Evolutionary conservation across 2,113 vertebrate genomes (phyloP), one percentile per base, ranked within the genome.

Genomic region (Galeopterus variegatus): DNA sequence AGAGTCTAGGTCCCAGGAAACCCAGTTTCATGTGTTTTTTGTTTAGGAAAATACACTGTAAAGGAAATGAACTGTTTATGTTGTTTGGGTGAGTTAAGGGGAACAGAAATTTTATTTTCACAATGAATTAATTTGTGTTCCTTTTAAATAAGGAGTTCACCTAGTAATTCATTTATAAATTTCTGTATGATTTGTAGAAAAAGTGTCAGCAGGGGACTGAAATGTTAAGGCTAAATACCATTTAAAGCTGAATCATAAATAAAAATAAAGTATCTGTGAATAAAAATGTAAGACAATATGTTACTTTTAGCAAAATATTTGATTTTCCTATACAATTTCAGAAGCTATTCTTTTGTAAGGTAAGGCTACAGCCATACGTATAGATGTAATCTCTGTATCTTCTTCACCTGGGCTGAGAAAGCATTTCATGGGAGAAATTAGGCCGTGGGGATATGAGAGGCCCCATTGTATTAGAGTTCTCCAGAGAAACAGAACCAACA

Each of bases 91-190:
- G 33, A 86, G 64, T 80, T 76, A 94, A 89, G 65, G 52, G 93
- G 28, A 95, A n/a, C 19, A 84, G 70, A 94, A 87, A 79, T 90
- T 97, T 95, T 96, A 89, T 94, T 94, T 97, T 91, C 69, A 75
- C 89, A 92, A 62, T 95, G 92, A 96, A 91, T 98, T 96, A 88
- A 94, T 86, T 95, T 95, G 36, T 84, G 36, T 65, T 97, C 52
- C 15, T 92, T 96, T 93, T 90, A 85, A 93, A 92, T 64, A 94
- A 94, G 69, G 54, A 82, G 41, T 23, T 90, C 21, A 87, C 79
- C 58, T 93, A 64, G 82, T 93, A 90, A 95, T 94, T 96, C 75
- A 45, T 95, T 94, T 92, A 95, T 87, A 96, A 93, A 87, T 96
- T 93, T 97, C 83, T 95, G 60, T 70, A 93, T 45, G 58, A n/a